Base-by-base conservation (phyloP, 2,113 vertebrate genomes). In the Misgurnus anguillicaudatus region DNA sequence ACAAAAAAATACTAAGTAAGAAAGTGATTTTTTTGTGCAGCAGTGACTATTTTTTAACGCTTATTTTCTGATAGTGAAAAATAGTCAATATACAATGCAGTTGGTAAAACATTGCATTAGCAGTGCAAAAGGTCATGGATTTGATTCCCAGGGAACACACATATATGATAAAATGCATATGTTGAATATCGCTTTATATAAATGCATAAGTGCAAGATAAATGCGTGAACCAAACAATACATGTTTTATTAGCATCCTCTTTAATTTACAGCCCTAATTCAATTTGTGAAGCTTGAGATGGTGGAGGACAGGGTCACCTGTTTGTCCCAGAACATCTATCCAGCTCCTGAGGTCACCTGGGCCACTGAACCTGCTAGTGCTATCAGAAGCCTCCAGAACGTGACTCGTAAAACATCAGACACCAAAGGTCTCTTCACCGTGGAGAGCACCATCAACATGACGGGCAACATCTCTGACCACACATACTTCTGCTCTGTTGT, bases 401-500 rank as follows among this genome's bases (percentile, higher is more conserved):
- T 80, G 62, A 90, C 89, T 73, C 79, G 84, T 24, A 91, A 86
- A 84, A 91, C 84, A 9, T 83, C 87, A 1, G 91, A 93, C 78
- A 85, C 89, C 78, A 90, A 88, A 58, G 90, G 91, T 60, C 87
- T 93, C 70, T 90, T 89, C 78, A 90, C 82, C 16, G 87, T 93
- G 17, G 86, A 87, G 69, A 93, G 92, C 83, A 78, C 75, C 0
- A 83, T 93, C 61, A 86, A 80, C 75, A 86, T 89, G 85, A 57
- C 87, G 83, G 90, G 89, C 67, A 87, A 91, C 67, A 13, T 77
- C 65, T 90, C 88, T 61, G 85, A 89, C 69, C 79, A 86, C 8
- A 85, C 86, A 53, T 92, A 90, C 86, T 84, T 92, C 85, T 93
- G 92, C 87, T 88, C 91, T 16, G 86, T 93, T 42, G 82, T 64